Conservation (phyloP, 2,888 invertebrate species). For the Pterostichus niger region DNA sequence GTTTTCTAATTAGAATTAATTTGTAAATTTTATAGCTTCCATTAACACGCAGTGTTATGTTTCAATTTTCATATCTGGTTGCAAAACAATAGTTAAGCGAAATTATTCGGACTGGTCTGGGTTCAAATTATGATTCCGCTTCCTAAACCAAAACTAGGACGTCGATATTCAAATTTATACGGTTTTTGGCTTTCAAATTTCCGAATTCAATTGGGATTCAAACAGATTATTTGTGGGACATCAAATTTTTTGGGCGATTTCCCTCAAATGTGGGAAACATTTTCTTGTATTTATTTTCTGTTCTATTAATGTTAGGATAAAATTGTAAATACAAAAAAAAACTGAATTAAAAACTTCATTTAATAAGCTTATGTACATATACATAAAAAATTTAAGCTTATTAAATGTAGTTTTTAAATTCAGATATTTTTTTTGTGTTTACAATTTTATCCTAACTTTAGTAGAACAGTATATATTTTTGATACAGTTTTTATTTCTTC, state of each 20-base stretch:
- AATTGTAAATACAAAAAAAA: too few relatives aligned
- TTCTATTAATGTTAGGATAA: too few relatives aligned
- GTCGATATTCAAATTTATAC: conserved; percentile 45
- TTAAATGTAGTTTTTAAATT: too few relatives aligned
- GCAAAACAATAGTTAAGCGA: conserved; percentile 23
- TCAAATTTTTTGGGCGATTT: conserved; percentile 44
- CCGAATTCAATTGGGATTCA: conserved; percentile 26
- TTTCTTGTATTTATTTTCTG: too few relatives aligned
- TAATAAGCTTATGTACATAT: too few relatives aligned
- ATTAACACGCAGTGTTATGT: conserved; percentile 44
- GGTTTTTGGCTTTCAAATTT: conserved; percentile 39
- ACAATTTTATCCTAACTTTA: too few relatives aligned
- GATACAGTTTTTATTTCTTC: too few relatives aligned
- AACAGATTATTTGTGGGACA: conserved; percentile 14
- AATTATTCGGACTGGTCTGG: conserved; percentile 7
- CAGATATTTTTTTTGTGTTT: too few relatives aligned
- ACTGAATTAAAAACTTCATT: too few relatives aligned
- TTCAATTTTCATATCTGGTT: conserved; percentile 55
- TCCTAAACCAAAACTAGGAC: background rate
- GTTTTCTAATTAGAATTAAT: conserved; percentile 48
- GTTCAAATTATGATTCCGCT: conserved; percentile 6
- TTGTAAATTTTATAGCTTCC: conserved; percentile 50
- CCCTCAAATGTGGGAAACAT: conserved; percentile 11
- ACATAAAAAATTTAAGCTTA: too few relatives aligned
- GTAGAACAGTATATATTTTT: too few relatives aligned